A percentile compares a stretch with the other conserved stretches of the same genome.
These are phyloP conservation scores for Apocheima hispidaria DNA, from an alignment of 2,888 invertebrate species.

Conservation along the genomic window DNA sequence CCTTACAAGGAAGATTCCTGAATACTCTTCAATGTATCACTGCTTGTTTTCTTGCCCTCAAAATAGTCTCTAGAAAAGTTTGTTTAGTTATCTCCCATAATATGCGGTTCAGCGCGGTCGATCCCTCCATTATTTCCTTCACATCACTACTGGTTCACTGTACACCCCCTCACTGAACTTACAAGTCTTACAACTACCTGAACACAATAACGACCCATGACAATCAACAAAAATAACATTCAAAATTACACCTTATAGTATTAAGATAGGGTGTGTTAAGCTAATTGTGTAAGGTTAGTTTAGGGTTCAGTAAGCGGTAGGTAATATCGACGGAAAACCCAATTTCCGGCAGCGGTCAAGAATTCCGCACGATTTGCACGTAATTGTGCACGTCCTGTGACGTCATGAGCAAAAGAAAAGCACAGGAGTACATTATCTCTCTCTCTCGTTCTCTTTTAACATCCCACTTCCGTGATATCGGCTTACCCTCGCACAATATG, in stretches of 20 bases:
- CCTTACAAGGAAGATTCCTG: no score
- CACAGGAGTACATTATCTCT: background rate
- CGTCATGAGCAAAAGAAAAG: slow-evolving; percentile 27
- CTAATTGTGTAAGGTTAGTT: slow-evolving; percentile 33
- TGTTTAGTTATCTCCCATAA: background rate
- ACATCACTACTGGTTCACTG: slow-evolving; percentile 54
- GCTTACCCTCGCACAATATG: no score
- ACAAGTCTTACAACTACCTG: slow-evolving; percentile 39
- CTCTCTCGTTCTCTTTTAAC: no score
- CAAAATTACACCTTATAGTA: slow-evolving; percentile 36
- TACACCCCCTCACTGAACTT: slow-evolving; percentile 49
- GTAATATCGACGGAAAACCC: slow-evolving; percentile 73
- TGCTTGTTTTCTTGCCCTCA: no score
- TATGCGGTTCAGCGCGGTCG: background rate
- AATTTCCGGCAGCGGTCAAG: slow-evolving; percentile 66
- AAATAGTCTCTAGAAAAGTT: no score
- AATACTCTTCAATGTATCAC: no score
- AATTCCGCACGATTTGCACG: slow-evolving; percentile 71
- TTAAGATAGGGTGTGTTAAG: slow-evolving; percentile 22
- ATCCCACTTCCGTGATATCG: no score
- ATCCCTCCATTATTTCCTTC: slow-evolving; percentile 35
- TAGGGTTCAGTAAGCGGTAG: slow-evolving; percentile 56
- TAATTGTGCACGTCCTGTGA: slow-evolving; percentile 63
- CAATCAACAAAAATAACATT: slow-evolving; percentile 56
- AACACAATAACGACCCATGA: slow-evolving; percentile 59